Conservation (phyloP, 2,113 vertebrate species). For the Tangachromis dhanisi region DNA sequence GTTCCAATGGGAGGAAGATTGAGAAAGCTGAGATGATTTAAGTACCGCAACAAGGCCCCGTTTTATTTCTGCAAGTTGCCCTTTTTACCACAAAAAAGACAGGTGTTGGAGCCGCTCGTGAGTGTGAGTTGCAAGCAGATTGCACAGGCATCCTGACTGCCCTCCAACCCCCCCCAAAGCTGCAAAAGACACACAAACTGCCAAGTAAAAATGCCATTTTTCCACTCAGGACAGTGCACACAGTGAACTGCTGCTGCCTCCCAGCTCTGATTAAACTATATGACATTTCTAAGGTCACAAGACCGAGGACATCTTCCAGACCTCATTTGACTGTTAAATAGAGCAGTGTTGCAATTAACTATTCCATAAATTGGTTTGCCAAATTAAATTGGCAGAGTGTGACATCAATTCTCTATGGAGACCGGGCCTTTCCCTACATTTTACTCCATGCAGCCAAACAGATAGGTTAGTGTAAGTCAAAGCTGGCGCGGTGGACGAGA, state of each 20-base stretch:
- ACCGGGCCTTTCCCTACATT: neutral
- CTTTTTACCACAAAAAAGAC: constrained; percentile 4
- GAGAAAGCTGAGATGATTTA: constrained; percentile 45
- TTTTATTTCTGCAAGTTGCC: constrained; percentile 24
- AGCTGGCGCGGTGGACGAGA: neutral
- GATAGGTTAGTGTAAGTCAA: constrained; percentile 13
- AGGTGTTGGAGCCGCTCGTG: constrained; percentile 9
- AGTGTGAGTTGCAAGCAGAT: neutral
- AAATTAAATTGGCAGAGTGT: constrained; percentile 60
- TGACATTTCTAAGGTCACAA: constrained; percentile 55
- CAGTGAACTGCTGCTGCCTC: neutral
- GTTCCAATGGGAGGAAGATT: constrained; percentile 41
- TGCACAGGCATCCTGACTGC: neutral
- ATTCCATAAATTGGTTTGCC: constrained; percentile 61
- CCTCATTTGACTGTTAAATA: constrained; percentile 68
- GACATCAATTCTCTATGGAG: constrained; percentile 44
- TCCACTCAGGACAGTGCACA: neutral
- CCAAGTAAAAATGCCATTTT: neutral
- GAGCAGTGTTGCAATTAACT: constrained; percentile 65
- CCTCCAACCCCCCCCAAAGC: neutral
- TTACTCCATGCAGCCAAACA: constrained; percentile 11
- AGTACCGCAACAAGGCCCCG: neutral
- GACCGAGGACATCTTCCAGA: constrained; percentile 46
- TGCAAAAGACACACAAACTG: neutral
- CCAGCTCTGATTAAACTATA: constrained; percentile 1